phyloP scores from a whole-genome alignment of 2,888 invertebrate genomes.

The Ditula angustiorana region DNA sequence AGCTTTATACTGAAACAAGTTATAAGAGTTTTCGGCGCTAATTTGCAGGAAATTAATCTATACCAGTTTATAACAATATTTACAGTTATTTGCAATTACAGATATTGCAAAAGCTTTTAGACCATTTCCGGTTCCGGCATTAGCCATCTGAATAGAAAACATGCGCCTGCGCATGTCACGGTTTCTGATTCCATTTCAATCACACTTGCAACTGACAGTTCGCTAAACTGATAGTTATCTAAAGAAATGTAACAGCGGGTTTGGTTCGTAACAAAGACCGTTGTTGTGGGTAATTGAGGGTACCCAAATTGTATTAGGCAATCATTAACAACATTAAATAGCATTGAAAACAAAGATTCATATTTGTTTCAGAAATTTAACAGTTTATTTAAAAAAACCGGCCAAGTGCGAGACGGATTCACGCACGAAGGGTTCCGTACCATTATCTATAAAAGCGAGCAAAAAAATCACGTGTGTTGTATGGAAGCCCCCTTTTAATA shows the following conservation, averaged over 20 bases:
- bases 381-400: too few species aligned
- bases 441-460: too few species aligned
- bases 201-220: constrained; percentile 25
- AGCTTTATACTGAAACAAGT: neutral
- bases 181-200: constrained; percentile 33
- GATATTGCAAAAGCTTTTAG: constrained; percentile 26
- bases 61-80: constrained; percentile 1
- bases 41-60: neutral
- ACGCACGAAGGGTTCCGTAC: too few species aligned
- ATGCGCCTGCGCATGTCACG: constrained; percentile 26
- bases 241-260: constrained; percentile 22
- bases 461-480: too few species aligned
- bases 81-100: constrained; percentile 6
- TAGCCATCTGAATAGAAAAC: constrained; percentile 18
- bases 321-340: neutral
- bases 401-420: too few species aligned
- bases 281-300: constrained; percentile 8
- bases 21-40: neutral
- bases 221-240: constrained; percentile 27
- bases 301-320: neutral
- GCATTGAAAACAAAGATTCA: neutral
- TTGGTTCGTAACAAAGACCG: constrained; percentile 13
- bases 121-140: constrained; percentile 25
- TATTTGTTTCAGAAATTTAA: neutral
- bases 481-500: too few species aligned